Percentiles rank a stretch among this genome's conserved stretches.
Evolutionary conservation across 2,888 invertebrate species (phyloP).

Genomic region (Lottia gigantea): DNA sequence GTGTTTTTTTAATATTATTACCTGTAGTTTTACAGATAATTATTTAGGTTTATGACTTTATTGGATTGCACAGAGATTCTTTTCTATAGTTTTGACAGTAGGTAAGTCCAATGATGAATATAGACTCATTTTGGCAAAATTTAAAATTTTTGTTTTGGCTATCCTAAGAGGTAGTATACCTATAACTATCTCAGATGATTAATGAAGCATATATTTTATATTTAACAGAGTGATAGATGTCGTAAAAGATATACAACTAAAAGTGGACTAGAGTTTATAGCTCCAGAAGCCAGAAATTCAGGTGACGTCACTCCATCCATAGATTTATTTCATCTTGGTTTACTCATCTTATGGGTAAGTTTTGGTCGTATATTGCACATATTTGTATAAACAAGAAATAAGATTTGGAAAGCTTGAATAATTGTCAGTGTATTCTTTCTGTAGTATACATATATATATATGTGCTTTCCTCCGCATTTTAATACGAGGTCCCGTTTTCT

Average conservation of each 20-base stretch:
- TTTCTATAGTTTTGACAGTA: too few species aligned
- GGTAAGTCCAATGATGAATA: too few species aligned
- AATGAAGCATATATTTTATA: neutral
- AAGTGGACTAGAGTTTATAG: conserved; percentile 47
- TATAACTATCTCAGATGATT: neutral
- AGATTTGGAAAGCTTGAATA: neutral
- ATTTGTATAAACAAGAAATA: too few species aligned
- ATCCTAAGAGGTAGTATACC: neutral
- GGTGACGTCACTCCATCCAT: conserved; percentile 33
- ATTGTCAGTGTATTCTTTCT: neutral
- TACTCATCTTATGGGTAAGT: conserved; percentile 51
- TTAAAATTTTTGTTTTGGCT: too few species aligned
- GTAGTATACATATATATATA: too few species aligned
- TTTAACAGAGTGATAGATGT: conserved; percentile 43
- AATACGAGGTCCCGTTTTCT: too few species aligned
- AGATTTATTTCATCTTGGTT: conserved; percentile 50
- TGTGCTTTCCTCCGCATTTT: too few species aligned
- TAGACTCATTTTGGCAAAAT: too few species aligned
- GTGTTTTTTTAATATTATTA: too few species aligned
- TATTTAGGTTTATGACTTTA: too few species aligned
- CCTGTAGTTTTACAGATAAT: too few species aligned
- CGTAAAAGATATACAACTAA: conserved; percentile 43
- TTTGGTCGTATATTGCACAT: neutral
- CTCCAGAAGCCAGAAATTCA: conserved; percentile 44
- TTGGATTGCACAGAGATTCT: too few species aligned